phyloP scores from a whole-genome alignment of 2,888 invertebrate species.

The Agrochola macilenta region DNA sequence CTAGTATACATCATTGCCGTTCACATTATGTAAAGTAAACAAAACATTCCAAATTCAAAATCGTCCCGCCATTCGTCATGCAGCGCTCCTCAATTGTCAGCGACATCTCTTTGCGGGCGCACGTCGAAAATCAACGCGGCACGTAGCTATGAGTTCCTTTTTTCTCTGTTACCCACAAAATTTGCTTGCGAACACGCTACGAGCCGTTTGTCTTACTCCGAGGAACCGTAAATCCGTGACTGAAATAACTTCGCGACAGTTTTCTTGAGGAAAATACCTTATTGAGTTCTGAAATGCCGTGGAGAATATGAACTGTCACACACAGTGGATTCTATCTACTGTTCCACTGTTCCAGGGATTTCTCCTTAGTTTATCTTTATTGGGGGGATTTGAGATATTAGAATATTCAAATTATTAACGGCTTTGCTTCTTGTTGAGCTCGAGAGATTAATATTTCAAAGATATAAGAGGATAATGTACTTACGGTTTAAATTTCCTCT shows the following conservation, averaged over 20 bases:
- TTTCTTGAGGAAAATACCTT: slow-evolving; percentile 70
- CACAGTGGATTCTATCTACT: slow-evolving; percentile 65
- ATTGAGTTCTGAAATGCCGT: slow-evolving; percentile 73
- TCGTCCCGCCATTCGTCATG: slow-evolving; percentile 44
- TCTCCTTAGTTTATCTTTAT: slow-evolving; percentile 56
- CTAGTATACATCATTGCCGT: too few species aligned
- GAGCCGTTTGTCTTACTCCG: slow-evolving; percentile 80
- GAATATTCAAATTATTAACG: slow-evolving; percentile 47
- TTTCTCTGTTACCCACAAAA: slow-evolving; percentile 70
- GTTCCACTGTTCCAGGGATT: slow-evolving; percentile 52
- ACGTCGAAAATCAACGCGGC: slow-evolving; percentile 64
- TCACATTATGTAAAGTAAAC: slow-evolving; percentile 36
- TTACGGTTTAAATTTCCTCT: slow-evolving; percentile 10
- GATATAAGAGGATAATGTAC: slow-evolving; percentile 39
- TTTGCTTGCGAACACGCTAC: slow-evolving; percentile 78
- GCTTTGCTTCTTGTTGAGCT: slow-evolving; percentile 24
- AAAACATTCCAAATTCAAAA: slow-evolving; percentile 68
- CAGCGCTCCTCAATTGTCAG: slow-evolving; percentile 51
- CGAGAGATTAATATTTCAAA: slow-evolving; percentile 36
- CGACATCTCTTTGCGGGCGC: slow-evolving; percentile 51
- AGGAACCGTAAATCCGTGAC: slow-evolving; percentile 82
- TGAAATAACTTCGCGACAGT: slow-evolving; percentile 76
- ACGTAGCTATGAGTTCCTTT: slow-evolving; percentile 64
- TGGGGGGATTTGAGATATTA: slow-evolving; percentile 46
- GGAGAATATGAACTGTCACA: slow-evolving; percentile 77